Percentiles rank a stretch among this genome's conserved stretches.
These are phyloP conservation scores for Lepidocyrtinus sp. DNA, from an alignment of 2,888 invertebrate species.

Conservation along the genomic window DNA sequence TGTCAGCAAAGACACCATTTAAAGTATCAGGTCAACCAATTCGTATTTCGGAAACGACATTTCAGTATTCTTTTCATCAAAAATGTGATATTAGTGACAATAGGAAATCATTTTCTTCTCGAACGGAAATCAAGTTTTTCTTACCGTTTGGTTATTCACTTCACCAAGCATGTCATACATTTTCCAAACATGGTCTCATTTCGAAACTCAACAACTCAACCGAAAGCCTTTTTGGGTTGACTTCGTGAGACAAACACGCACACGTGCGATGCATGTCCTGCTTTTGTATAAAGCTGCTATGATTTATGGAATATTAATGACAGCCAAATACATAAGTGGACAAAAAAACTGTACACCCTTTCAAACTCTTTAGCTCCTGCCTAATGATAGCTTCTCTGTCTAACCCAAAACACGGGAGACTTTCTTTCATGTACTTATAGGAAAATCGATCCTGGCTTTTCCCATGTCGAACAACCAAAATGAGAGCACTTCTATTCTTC, in stretches of 20 bases:
- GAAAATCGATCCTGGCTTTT: constrained; percentile 28
- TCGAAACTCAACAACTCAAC: not conserved
- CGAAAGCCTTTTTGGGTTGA: not conserved
- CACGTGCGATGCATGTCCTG: not conserved
- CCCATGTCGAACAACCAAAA: constrained; percentile 2
- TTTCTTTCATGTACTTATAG: not conserved
- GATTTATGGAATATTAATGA: not conserved
- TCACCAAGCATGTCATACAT: not conserved
- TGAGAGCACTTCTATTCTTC: not conserved
- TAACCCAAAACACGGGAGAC: not conserved
- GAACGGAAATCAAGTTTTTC: not conserved
- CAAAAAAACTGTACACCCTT: not conserved
- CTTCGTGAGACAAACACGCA: not conserved
- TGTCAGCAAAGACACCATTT: not conserved
- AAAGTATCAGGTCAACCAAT: not conserved
- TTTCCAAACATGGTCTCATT: not conserved
- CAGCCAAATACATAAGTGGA: not conserved
- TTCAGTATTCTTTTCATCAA: not conserved
- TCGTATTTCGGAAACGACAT: not conserved
- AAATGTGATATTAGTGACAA: not conserved
- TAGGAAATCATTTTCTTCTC: not conserved
- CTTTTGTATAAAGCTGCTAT: not conserved
- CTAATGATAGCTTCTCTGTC: not conserved
- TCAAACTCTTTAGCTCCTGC: not conserved
- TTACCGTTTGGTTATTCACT: not conserved